Base-by-base conservation (phyloP, 2,888 invertebrate genomes). In the Cosmia pyralina region DNA sequence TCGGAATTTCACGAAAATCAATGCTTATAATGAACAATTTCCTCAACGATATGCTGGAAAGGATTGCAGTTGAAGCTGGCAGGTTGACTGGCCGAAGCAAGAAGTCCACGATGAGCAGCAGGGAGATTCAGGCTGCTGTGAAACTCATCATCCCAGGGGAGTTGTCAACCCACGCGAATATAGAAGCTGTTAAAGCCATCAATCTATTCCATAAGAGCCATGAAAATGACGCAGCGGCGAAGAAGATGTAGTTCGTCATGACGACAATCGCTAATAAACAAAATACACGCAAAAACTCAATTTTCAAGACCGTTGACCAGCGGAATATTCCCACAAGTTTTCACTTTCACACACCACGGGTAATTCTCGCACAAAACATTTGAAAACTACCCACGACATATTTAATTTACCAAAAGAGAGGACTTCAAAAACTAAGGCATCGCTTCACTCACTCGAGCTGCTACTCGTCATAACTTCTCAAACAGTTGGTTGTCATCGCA, bases 11-110 rank as follows among this genome's bases (percentile, higher is more conserved):
- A 0, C 96, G 96, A 41, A 97, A 97, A 85, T 97, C 97, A 0
- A 98, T 98, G 97, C 91, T 96, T 84, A 97, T 98, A 82, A 97
- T 98, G 97, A 97, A 98, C 91, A 97, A 97, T 86, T 98, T 98
- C 79, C 97, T 98, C 0, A 97, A 97, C 84, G 98, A 98, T 84
- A 97, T 98, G 87, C 96, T 98, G 87, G 98, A 98, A 89, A 96
- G 97, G 60, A 97, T 98, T 60, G 97, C 97, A 0, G 93, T 95
- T 0, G 97, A 98, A 88, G 97, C 97, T 0, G 97, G 97, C 0
- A 96, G 97, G 66, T 88, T 98, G 74, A 97, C 97, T 0, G 96
- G 96, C 15, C 97, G 97, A 88, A 96, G 96, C 80, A 97, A 97
- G 90, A 95, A 97, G 60, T 97, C 96, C 0, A 98, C 98, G 0